Evolutionary conservation across 1,140 invertebrate genomes (phyloP).

Genomic region (Drosophila nigrodunni): DNA sequence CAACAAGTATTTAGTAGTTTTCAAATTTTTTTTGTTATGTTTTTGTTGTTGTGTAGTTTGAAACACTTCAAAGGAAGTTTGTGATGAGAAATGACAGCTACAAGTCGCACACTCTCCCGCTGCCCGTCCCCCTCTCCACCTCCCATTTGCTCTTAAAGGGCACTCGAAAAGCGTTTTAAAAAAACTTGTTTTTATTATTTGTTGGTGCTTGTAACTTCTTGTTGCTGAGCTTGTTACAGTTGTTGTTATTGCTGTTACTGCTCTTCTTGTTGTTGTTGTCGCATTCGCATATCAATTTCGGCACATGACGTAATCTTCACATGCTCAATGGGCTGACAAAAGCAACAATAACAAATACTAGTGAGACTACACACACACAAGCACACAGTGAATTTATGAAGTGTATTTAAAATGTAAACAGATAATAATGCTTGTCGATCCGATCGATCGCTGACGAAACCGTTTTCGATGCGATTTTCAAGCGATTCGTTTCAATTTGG

Average conservation of each 20-base stretch:
- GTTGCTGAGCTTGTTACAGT: conserved; percentile 57
- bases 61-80: conserved; percentile 37
- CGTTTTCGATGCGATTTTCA: conserved; percentile 12
- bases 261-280: conserved; percentile 44
- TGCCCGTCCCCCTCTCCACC: neutral
- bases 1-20: conserved; percentile 54
- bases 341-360: conserved; percentile 40
- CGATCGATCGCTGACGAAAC: conserved; percentile 28
- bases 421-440: conserved; percentile 53
- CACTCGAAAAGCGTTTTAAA: conserved; percentile 29
- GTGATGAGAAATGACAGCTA: conserved; percentile 37
- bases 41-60: conserved; percentile 4
- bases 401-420: conserved; percentile 79
- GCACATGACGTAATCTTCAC: conserved; percentile 82
- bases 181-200: conserved; percentile 41
- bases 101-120: too few species aligned
- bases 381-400: conserved; percentile 58
- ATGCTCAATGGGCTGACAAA: conserved; percentile 62
- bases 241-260: conserved; percentile 46
- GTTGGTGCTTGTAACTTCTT: conserved; percentile 56
- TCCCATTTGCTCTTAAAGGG: neutral
- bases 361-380: conserved; percentile 7
- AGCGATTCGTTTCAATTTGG: conserved; percentile 19
- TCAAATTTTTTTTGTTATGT: conserved; percentile 4
- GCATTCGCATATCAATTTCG: conserved; percentile 79